Evolutionary conservation across 2,113 vertebrate species (phyloP).

Genomic region (Ahaetulla prasina): DNA sequence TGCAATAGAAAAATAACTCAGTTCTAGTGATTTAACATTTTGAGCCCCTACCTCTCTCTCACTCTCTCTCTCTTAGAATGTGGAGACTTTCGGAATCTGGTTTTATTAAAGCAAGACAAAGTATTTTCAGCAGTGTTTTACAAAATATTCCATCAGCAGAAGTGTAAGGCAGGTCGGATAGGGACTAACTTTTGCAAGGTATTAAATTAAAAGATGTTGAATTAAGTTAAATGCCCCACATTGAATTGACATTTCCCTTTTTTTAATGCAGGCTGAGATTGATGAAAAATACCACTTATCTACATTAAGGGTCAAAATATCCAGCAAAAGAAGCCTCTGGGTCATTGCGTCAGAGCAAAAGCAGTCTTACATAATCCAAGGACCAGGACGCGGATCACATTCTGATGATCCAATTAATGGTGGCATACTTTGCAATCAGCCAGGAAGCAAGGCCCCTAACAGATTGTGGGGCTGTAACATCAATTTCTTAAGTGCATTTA

Average conservation of each 20-base stretch:
- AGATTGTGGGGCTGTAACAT: conserved; percentile 88
- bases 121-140: conserved; percentile 35
- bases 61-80: not conserved
- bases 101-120: conserved; percentile 17
- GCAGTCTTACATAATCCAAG: conserved; percentile 92
- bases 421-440: conserved; percentile 83
- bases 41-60: not conserved
- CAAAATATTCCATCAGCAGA: conserved; percentile 71
- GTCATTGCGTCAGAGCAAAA: conserved; percentile 87
- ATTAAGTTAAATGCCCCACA: conserved; percentile 78
- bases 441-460: conserved; percentile 85
- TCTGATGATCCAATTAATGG: conserved; percentile 99
- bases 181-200: conserved; percentile 74
- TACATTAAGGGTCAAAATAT: conserved; percentile 93
- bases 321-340: conserved; percentile 69
- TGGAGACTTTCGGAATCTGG: conserved; percentile 29
- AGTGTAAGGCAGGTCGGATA: conserved; percentile 64
- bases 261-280: conserved; percentile 81
- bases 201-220: conserved; percentile 83
- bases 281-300: conserved; percentile 97
- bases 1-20: conserved; percentile 29
- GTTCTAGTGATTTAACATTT: conserved; percentile 3
- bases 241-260: conserved; percentile 78
- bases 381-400: conserved; percentile 90
- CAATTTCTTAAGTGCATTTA: conserved; percentile 99